phyloP scores from a whole-genome alignment of 1,140 invertebrate species.

The Pogonomyrmex barbatus region DNA sequence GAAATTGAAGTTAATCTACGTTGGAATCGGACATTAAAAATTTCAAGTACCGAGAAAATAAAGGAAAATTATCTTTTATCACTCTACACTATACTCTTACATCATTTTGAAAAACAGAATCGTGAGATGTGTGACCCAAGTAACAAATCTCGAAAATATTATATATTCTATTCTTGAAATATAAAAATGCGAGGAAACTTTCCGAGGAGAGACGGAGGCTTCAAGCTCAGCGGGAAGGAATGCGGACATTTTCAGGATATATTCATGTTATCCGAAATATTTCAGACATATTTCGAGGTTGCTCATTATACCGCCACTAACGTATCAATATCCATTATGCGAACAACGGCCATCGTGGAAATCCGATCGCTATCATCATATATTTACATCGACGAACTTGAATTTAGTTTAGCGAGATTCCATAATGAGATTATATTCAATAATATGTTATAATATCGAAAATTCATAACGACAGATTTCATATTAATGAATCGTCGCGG shows the following conservation, averaged over 20 bases:
- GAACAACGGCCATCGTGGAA: constrained; percentile 1
- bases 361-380: constrained; percentile 21
- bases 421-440: not conserved
- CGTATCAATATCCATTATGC: constrained; percentile 34
- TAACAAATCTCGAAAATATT: too few species aligned
- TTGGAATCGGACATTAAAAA: too few species aligned
- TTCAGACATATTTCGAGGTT: not conserved
- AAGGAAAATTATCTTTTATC: too few species aligned
- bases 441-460: constrained; percentile 18
- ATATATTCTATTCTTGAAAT: not conserved
- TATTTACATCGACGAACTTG: constrained; percentile 27
- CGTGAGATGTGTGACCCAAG: too few species aligned
- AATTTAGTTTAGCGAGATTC: constrained; percentile 31
- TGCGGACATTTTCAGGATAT: not conserved
- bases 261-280: not conserved
- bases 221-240: not conserved
- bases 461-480: not conserved
- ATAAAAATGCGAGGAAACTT: not conserved
- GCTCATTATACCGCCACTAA: not conserved
- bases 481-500: not conserved
- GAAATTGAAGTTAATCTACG: too few species aligned
- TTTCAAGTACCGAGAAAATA: too few species aligned
- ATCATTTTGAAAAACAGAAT: too few species aligned
- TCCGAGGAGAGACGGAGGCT: not conserved
- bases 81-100: too few species aligned